Evolutionary conservation across 2,797 vertebrate genomes (phyloP).

Genomic region (Crax fasciolata): DNA sequence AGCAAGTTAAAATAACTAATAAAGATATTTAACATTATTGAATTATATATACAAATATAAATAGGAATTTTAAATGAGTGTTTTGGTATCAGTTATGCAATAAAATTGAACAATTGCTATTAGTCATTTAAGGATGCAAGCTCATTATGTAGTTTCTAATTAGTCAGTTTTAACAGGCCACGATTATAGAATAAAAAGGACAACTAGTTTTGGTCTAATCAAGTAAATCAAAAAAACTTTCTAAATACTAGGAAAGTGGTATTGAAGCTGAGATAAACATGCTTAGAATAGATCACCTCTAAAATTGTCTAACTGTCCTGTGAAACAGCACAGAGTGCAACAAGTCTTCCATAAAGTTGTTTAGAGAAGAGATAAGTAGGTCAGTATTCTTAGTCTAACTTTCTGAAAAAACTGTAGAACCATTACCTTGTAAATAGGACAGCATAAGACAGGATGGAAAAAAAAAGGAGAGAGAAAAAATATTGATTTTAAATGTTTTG

Average conservation of each 20-base stretch:
- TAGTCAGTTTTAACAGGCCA: not conserved
- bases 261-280: not conserved
- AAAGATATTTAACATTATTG: not conserved
- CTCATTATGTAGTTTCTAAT: not conserved
- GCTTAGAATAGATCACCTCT: not conserved
- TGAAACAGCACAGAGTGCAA: not conserved
- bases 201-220: not conserved
- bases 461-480: not conserved
- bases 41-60: not conserved
- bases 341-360: not conserved
- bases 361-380: not conserved
- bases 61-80: not conserved
- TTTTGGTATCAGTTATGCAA: slow-evolving; percentile 37
- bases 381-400: not conserved
- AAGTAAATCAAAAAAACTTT: slow-evolving; percentile 8
- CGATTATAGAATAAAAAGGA: slow-evolving; percentile 36
- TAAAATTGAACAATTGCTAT: slow-evolving; percentile 34
- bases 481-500: not conserved
- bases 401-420: not conserved
- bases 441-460: not conserved
- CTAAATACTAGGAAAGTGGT: not conserved
- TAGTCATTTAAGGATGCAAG: slow-evolving; percentile 63
- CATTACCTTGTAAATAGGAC: not conserved
- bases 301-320: not conserved
- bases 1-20: slow-evolving; percentile 44